A percentile compares a stretch with the other conserved stretches of the same genome.
These are phyloP conservation scores for Proisotoma minuta DNA, from an alignment of 2,888 invertebrate species.

Conservation along the genomic window DNA sequence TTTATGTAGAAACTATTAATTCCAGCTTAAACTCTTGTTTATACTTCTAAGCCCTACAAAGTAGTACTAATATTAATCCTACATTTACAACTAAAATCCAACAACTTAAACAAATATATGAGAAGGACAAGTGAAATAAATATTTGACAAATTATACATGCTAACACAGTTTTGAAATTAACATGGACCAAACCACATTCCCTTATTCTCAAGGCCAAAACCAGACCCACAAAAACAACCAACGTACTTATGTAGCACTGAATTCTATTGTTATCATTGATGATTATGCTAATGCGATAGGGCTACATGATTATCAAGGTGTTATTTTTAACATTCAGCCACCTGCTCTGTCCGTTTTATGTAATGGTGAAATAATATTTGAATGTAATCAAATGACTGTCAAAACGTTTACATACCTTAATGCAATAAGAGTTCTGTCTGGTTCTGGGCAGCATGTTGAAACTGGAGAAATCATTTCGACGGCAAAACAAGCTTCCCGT, in stretches of 20 bases:
- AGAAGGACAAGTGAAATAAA: not conserved
- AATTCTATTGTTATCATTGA: too few species aligned
- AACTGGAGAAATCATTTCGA: conserved; percentile 88
- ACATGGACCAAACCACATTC: too few species aligned
- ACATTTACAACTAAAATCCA: not conserved
- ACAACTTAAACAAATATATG: not conserved
- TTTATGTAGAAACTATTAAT: not conserved
- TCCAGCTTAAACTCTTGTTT: not conserved
- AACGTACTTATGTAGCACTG: too few species aligned
- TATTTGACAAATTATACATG: too few species aligned
- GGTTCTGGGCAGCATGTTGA: conserved; percentile 86
- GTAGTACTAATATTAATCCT: conserved; percentile 8
- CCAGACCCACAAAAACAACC: too few species aligned
- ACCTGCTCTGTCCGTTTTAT: not conserved
- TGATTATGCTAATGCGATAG: too few species aligned
- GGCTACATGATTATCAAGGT: too few species aligned
- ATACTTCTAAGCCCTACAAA: not conserved
- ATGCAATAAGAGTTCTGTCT: conserved; percentile 99
- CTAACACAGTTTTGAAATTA: too few species aligned
- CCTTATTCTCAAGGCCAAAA: too few species aligned
- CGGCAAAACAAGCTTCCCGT: conserved; percentile 82
- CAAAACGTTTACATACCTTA: conserved; percentile 66
- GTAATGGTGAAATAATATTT: not conserved
- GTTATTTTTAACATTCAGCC: not conserved
- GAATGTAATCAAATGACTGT: not conserved